Base-by-base conservation (phyloP, 2,797 vertebrate species). In the Melanogrammus aeglefinus region DNA sequence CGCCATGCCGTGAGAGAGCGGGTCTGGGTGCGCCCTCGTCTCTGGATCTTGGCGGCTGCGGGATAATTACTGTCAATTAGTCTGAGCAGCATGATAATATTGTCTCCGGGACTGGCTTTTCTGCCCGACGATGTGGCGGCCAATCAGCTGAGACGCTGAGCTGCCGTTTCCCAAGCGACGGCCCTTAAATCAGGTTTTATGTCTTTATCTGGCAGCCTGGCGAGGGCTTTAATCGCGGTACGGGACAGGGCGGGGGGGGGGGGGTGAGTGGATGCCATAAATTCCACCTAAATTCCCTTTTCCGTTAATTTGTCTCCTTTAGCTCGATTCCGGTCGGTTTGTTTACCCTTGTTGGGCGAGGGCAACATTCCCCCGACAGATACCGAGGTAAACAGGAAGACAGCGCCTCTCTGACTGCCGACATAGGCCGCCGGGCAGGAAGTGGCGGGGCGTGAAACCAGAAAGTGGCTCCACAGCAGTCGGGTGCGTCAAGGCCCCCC, bases 51-150 rank as follows among this genome's bases (percentile, higher is more conserved):
- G 80, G 72, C 86, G 80, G 72, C 85, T 78, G 71, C 85, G 76
- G 79, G 88, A 77, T 85, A 87, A 93, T 92, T 94, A 94, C 88
- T 76, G 92, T 94, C 91, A 95, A 94, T 93, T 92, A 92, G 89
- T 82, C 87, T 90, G 88, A 92, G 90, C 81, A 77, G 77, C 86
- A 85, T 77, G 70, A 84, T 76, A 83, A 87, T 86, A 76, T 90
- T 83, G 90, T 88, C 86, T 86, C 85, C 86, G 79, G 80, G 75
- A 73, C 77, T 73, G 73, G 72, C 73, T 80, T 83, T 81, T 91
- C 88, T 89, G 91, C 92, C 93, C 79, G 91, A 90, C 84, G 84
- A 92, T 86, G 79, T 85, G 89, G 71, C 80, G 88, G 83, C 95
- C 94, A 95, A 91, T 92, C 91, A 90, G 88, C 92, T 92, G 86